Base-by-base conservation (phyloP, 2,888 invertebrate genomes). In the Neelides folsomi region DNA sequence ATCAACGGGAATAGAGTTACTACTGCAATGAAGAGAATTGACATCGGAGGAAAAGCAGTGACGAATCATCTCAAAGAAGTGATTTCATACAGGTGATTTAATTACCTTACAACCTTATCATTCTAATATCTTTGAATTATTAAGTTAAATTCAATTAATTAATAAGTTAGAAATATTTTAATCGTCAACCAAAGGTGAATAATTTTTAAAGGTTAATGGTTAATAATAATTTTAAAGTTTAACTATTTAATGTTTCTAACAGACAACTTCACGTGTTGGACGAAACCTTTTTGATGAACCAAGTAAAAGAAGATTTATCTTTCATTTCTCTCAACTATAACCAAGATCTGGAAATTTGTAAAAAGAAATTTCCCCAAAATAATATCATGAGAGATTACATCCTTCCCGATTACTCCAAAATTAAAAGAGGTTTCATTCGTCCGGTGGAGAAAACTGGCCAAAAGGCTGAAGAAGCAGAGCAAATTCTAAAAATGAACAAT, bases 41-140 rank as follows among this genome's bases (percentile, higher is more conserved):
- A 95, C 72, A 79, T 98, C 36, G 98, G 98, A 1, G 98, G 98
- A 0, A 99, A 99, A 73, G 79, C 90, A 9, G 70, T 98, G 55
- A 98, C 97, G 0, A 99, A 98, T 74, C 92, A 97, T 71, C 74
- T 99, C 43, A 99, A 98, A 70, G 98, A 98, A 71, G 80, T 95
- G 13, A 81, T 97, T 62, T 97, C 97, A 0, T 99, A 98, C 70
- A 77, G 86, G 75, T 76, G 70, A 53, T 43, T 13, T n/a, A n/a
- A 47, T 7, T 15, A 10, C 10, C 40, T 13, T 43, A n/a, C n/a
- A n/a, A n/a, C n/a, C n/a, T n/a, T n/a, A n/a, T n/a, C n/a, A n/a
- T n/a, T n/a, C n/a, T n/a, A n/a, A n/a, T n/a, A n/a, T n/a, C n/a
- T n/a, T n/a, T n/a, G n/a, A n/a, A n/a, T n/a, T n/a, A n/a, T n/a